Base-by-base conservation (phyloP, 1,140 invertebrate species). In the Philotrypesis tridentata region DNA sequence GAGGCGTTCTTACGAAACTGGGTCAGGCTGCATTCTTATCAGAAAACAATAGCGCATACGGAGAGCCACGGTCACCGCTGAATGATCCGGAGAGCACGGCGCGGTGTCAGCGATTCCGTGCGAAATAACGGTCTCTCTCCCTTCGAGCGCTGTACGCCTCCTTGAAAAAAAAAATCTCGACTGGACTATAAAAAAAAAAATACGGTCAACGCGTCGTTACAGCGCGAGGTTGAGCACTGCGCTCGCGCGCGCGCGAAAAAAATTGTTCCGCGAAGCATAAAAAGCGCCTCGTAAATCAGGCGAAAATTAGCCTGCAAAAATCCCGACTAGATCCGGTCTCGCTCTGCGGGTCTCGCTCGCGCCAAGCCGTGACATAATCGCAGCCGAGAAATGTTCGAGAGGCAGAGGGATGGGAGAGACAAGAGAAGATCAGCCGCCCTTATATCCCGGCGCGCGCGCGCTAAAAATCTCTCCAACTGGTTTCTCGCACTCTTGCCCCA, bases 381-480 rank as follows among this genome's bases (percentile, higher is more conserved):
- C 1, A 21, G 55, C 33, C 4, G 9, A 37, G 33, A 9, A 37
- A 37, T 9, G 33, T 9, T 37, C 33, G 3, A 37, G 4, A 37
- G 9, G 33, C 33, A 5, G 33, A 3, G 33, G 9, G 3, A 37
- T 37, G 33, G 4, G 4, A 37, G 33, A 3, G 33, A 9, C 33
- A 9, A 37, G 33, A 37, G 33, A 37, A 37, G 33, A 37, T 9
- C 4, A 37, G 33, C 33, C 2, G 48, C 73, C 48, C 27, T 61
- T 60, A 33, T 61, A 43, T 63, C 55, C 0, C 27, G 25, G 27
- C n/a, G 48, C 9, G 48, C 0, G 2, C 29, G 2, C 8, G 29
- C 14, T 63, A 55, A 65, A 77, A 67, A 67, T 48, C 5, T 37
- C 31, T 31, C 61, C 33, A 77, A 77, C 74, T 67, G 61, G 76